Evolutionary conservation across 1,140 invertebrate genomes (phyloP), one percentile per base, ranked within the genome.

Genomic region (Megathymus violae): DNA sequence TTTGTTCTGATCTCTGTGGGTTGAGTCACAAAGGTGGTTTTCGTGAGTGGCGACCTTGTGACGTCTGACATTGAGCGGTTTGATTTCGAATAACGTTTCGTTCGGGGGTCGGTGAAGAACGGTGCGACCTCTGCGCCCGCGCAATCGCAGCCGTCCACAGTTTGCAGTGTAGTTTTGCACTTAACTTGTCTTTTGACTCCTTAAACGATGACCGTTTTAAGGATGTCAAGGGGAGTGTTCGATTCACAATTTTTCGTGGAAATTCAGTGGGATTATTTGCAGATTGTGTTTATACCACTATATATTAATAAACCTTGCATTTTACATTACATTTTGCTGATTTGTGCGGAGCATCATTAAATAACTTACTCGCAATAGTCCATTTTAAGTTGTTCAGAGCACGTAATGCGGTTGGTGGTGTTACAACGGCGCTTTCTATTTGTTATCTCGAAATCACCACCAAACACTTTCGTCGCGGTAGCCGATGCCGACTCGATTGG

Each of bases 391-490:
- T 78, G 74, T 47, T 78, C 77, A 77, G 71, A 54, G 69, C 75
- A 83, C 87, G 83, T 88, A 89, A 88, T 83, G 71, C 85, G 76
- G 83, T 85, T 80, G n/a, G 73, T 78, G 71, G 68, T 77, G 69
- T 85, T 83, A 64, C 67, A 77, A 81, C 75, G 67, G 75, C 79
- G 76, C 85, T 89, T 89, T 89, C 83, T 83, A 86, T 76, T 82
- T 80, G 76, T 85, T 88, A 88, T 87, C 82, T 80, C 65, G 62
- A 72, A 71, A 88, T 83, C 83, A 67, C 62, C 74, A 69, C 62
- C 22, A 63, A 47, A 40, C 76, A 62, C 73, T 80, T 78, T 79
- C 70, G 69, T 78, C 69, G 76, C 78, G 67, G 73, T 78, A 75
- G 73, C 65, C 65, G 71, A 81, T 82, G 67, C 60, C 56, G 67